Percentiles rank a stretch among this genome's conserved stretches.
phyloP scores from a whole-genome alignment of 2,113 vertebrate genomes.

The Sialia sialis region DNA sequence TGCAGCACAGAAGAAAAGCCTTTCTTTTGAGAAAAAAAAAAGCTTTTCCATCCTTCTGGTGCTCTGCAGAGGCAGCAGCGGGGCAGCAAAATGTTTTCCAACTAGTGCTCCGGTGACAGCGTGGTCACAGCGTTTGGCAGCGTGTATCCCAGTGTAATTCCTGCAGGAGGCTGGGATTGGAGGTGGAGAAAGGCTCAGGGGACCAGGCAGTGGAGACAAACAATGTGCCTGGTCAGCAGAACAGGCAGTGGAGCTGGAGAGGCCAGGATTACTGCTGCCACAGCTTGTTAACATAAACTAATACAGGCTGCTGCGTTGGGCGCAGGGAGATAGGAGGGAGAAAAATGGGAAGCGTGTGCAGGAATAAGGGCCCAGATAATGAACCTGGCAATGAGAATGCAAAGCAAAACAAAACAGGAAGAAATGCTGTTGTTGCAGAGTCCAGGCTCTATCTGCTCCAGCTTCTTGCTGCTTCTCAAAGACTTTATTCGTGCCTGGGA shows the following conservation, averaged over 20 bases:
- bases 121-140: neutral
- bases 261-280: constrained; percentile 39
- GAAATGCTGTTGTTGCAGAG: neutral
- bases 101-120: fast-evolving
- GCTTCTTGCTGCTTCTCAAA: neutral
- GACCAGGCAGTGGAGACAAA: neutral
- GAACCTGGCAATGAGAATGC: constrained; percentile 55
- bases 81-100: neutral
- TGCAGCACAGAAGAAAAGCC: neutral
- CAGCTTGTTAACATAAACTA: constrained; percentile 65
- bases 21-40: neutral
- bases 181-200: neutral
- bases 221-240: constrained; percentile 40
- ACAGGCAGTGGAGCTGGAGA: neutral
- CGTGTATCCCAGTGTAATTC: neutral
- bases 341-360: constrained; percentile 54
- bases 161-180: neutral
- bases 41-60: neutral
- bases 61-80: neutral
- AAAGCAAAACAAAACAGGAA: constrained; percentile 40
- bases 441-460: neutral
- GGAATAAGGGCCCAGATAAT: constrained; percentile 61
- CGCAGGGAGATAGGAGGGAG: constrained; percentile 6
- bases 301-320: constrained; percentile 34
- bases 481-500: neutral